Base-by-base conservation (phyloP, 2,113 vertebrate genomes). In the Centropristis striata region DNA sequence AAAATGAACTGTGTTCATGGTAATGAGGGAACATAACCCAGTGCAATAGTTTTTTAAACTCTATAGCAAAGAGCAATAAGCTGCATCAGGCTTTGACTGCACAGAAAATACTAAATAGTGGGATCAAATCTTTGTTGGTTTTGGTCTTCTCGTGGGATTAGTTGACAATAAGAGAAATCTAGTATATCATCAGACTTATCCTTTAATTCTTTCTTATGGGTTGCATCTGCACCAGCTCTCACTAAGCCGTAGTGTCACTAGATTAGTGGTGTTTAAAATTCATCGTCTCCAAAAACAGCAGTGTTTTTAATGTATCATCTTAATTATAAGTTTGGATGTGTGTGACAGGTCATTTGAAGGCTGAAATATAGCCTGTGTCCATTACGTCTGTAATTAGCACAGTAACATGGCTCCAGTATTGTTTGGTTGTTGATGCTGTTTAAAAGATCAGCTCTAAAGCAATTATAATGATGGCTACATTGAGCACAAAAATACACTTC, bases 321-420 rank as follows among this genome's bases (percentile, higher is more conserved):
- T 78, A 84, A 84, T 81, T 75, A 39, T 37, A 64, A 65, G 20
- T 71, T 61, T 70, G 23, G 53, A 13, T 54, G 39, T 7, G 20
- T 53, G 37, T 59, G 68, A 80, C 53, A 41, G 59, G 55, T 71
- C 20, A 37, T 75, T 75, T 83, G 50, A 83, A 74, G 39, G 42
- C 71, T 58, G 1, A 74, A 84, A 70, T 76, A 69, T 46, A 75
- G 39, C n/a, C 41, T 9, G 51, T 72, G 63, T 60, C 68, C 42
- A 54, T 76, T 73, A 47, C 1, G 28, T 65, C 28, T 59, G 44
- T 80, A 66, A 74, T 76, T 67, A 68, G 32, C 42, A 55, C 8
- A 77, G 50, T 53, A 32, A 20, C 51, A 16, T 25, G 27, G 61
- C 69, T 46, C 39, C 20, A 42, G 1, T 47, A 55, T 59, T 66